Percentiles rank a stretch among this genome's conserved stretches.
These are phyloP conservation scores for Rhopalosiphum maidis DNA, from an alignment of 1,140 invertebrate species.

Conservation along the genomic window DNA sequence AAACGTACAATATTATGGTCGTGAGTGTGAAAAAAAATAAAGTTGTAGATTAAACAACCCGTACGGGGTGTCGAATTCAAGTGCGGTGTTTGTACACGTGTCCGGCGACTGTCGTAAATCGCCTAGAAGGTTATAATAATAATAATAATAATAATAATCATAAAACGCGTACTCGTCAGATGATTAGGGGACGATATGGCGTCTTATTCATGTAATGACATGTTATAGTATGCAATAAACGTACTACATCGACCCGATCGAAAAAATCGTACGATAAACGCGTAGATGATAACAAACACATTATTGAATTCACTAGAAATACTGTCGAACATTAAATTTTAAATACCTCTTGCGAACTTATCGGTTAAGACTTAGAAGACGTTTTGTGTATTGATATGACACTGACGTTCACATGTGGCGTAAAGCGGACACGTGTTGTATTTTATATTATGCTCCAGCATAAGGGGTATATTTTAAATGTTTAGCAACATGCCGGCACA, in stretches of 20 bases:
- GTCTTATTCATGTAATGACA: too few species aligned
- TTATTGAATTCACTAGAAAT: background rate
- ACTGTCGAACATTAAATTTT: background rate
- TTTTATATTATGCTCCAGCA: background rate
- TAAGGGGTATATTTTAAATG: background rate
- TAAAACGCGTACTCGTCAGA: background rate
- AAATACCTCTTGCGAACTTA: background rate
- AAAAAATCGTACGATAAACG: background rate
- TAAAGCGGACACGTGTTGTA: background rate
- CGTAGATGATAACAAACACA: background rate
- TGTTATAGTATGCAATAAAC: too few species aligned
- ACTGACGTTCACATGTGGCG: background rate
- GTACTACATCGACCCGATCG: background rate
- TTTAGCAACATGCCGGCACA: background rate
- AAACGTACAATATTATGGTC: background rate
- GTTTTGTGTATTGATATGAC: background rate
- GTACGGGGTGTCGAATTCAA: conserved; percentile 11
- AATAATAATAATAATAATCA: conserved; percentile 16
- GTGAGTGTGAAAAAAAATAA: background rate
- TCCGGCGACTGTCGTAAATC: conserved; percentile 9
- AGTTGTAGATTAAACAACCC: background rate
- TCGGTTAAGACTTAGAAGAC: background rate
- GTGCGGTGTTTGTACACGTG: conserved; percentile 36
- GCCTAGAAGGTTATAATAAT: background rate
- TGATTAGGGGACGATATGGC: background rate